Conservation (phyloP, 2,113 vertebrate genomes). For the Madoqua kirkii region DNA sequence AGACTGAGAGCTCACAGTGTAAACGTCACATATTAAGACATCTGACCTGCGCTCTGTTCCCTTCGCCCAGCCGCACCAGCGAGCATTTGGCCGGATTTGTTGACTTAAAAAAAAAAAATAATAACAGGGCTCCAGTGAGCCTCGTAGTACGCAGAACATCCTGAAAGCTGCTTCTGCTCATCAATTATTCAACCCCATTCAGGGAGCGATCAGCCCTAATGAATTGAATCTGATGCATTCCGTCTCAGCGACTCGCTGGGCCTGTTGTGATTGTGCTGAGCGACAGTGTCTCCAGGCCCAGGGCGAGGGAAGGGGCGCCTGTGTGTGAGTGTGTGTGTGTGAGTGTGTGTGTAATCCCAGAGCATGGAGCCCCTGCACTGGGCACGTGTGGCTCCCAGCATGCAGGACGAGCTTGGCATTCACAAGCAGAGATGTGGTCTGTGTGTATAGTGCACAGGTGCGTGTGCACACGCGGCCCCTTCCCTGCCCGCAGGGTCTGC, state of each 20-base stretch:
- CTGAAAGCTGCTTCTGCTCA: constrained; percentile 81
- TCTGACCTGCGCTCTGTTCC: constrained; percentile 78
- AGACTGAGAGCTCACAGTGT: constrained; percentile 75
- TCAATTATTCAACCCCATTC: constrained; percentile 87
- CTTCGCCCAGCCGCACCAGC: constrained; percentile 64
- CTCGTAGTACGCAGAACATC: constrained; percentile 73
- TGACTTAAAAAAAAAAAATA: constrained; percentile 77
- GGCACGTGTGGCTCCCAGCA: not conserved
- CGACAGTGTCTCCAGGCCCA: constrained; percentile 49
- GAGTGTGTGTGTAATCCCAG: not conserved
- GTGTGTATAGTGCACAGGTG: not conserved
- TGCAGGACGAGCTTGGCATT: not conserved
- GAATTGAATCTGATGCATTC: constrained; percentile 82
- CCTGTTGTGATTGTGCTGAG: constrained; percentile 59
- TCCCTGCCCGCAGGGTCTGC: constrained; percentile 2
- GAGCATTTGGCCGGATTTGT: constrained; percentile 74
- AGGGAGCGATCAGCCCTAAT: constrained; percentile 85
- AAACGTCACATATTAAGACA: constrained; percentile 81
- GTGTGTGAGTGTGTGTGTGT: not conserved
- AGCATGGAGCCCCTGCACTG: not conserved
- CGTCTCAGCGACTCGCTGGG: constrained; percentile 72
- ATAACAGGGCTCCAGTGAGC: constrained; percentile 70
- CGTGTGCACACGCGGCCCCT: not conserved
- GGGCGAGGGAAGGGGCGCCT: not conserved
- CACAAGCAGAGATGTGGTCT: not conserved